Evolutionary conservation across 2,797 vertebrate species (phyloP).

Genomic region (Champsocephalus esox): DNA sequence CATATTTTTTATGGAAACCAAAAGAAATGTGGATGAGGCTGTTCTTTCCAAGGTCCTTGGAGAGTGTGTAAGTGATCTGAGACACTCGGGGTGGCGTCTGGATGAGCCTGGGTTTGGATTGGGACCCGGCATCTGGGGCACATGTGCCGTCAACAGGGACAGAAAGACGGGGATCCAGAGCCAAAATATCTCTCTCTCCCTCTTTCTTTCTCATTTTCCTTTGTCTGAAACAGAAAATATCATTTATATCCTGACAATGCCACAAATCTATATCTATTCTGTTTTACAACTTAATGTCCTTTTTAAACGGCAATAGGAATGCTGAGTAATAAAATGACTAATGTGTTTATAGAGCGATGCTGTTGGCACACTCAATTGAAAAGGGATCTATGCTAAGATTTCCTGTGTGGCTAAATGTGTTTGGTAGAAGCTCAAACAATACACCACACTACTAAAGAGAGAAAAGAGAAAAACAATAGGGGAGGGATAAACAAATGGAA

Average conservation of each 20-base stretch:
- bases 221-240: slow-evolving; percentile 42
- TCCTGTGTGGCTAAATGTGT: slow-evolving; percentile 62
- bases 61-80: slow-evolving; percentile 79
- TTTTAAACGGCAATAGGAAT: slow-evolving; percentile 27
- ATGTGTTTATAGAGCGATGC: slow-evolving; percentile 57
- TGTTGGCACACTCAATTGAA: slow-evolving; percentile 60
- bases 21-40: slow-evolving; percentile 79
- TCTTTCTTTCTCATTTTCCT: slow-evolving; percentile 24
- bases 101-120: slow-evolving; percentile 78
- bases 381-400: slow-evolving; percentile 49
- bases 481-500: slow-evolving; percentile 48
- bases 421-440: slow-evolving; percentile 60
- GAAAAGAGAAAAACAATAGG: slow-evolving; percentile 41
- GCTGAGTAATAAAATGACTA: slow-evolving; percentile 38
- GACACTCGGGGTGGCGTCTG: slow-evolving; percentile 78
- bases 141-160: slow-evolving; percentile 77
- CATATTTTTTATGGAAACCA: slow-evolving; percentile 80
- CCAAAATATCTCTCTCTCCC: slow-evolving; percentile 47
- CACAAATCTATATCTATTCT: slow-evolving; percentile 39
- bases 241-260: slow-evolving; percentile 36
- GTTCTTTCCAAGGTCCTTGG: slow-evolving; percentile 79
- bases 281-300: background rate
- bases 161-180: slow-evolving; percentile 52
- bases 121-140: slow-evolving; percentile 80
- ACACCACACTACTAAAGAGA: slow-evolving; percentile 44